Base-by-base conservation (phyloP, 2,797 vertebrate genomes). In the Catostomus latipinnis region DNA sequence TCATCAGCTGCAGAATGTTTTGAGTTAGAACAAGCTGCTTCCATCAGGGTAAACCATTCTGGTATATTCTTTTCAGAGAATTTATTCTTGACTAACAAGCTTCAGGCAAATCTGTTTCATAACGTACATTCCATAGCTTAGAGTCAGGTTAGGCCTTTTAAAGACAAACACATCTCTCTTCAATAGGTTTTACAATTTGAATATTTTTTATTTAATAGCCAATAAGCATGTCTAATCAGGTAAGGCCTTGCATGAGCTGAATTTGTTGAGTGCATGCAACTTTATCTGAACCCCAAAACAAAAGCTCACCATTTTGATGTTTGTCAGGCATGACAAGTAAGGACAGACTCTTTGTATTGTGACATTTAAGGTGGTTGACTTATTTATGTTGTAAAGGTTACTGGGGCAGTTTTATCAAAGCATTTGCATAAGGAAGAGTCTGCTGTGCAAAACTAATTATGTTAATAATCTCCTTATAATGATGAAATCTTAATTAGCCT, bases 91-190 rank as follows among this genome's bases (percentile, higher is more conserved):
- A 78, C 12, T 8, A 76, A 82, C 76, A 76, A 57, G 74, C 80
- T 76, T 12, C 9, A 78, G 76, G 76, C 75, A 57, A 43, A 60
- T 52, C 34, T 72, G 11, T 83, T 79, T 77, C 81, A 63, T 80
- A 84, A 77, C 71, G 11, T 11, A 54, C 81, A 83, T 83, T 70
- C 81, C 76, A 68, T 16, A 8, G 61, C 67, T 56, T 14, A 66
- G 10, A 53, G 34, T 67, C 48, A 63, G 53, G 63, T 45, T 14
- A 8, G 18, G 66, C 61, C 49, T 71, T 71, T 62, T 18, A 71
- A 45, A 60, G 34, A 68, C 7, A 53, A 72, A 79, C 8, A 2
- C 57, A 71, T 56, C 43, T 45, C 34, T 56, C 1, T 7, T 7
- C 8, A 63, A 11, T 18, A 48, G 9, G 46, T 78, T 76, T 78